Conservation (phyloP, 2,888 invertebrate species). For the Eulithis testata region DNA sequence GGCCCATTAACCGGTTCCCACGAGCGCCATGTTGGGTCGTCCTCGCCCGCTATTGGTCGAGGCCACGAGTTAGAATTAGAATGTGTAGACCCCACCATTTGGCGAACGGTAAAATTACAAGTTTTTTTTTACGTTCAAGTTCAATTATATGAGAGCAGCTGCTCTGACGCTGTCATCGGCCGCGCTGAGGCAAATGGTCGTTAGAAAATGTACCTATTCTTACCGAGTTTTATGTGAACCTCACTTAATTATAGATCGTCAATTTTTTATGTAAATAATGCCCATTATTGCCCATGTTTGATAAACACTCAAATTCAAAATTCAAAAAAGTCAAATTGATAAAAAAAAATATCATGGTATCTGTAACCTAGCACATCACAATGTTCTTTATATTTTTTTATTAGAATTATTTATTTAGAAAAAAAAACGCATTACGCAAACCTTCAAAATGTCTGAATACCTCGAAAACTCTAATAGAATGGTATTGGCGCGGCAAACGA, state of each 20-base stretch:
- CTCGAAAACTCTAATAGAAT: too few species aligned
- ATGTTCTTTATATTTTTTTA: too few species aligned
- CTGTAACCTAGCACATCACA: too few species aligned
- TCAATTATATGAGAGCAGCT: slow-evolving; percentile 76
- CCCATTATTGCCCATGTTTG: neutral
- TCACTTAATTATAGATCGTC: slow-evolving; percentile 8
- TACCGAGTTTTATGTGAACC: slow-evolving; percentile 6
- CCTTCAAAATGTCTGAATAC: too few species aligned
- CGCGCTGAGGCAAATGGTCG: slow-evolving; percentile 40
- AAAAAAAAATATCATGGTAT: too few species aligned
- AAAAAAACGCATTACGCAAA: too few species aligned
- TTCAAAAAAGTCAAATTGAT: too few species aligned
- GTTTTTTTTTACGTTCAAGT: slow-evolving; percentile 73
- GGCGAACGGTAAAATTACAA: slow-evolving; percentile 80
- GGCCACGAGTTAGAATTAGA: slow-evolving; percentile 82
- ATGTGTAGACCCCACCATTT: slow-evolving; percentile 84
- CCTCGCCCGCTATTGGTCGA: slow-evolving; percentile 82
- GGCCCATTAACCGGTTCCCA: slow-evolving; percentile 83
- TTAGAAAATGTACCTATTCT: slow-evolving; percentile 46
- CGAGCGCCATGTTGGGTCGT: slow-evolving; percentile 82
- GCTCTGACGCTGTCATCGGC: slow-evolving; percentile 49
- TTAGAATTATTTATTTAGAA: too few species aligned
- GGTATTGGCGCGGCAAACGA: slow-evolving; percentile 17
- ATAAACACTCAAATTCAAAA: too few species aligned
- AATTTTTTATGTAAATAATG: slow-evolving; percentile 14